Percentiles rank a stretch among this genome's conserved stretches.
Conservation (phyloP, 2,113 vertebrate species). For the Nymphicus hollandicus region DNA sequence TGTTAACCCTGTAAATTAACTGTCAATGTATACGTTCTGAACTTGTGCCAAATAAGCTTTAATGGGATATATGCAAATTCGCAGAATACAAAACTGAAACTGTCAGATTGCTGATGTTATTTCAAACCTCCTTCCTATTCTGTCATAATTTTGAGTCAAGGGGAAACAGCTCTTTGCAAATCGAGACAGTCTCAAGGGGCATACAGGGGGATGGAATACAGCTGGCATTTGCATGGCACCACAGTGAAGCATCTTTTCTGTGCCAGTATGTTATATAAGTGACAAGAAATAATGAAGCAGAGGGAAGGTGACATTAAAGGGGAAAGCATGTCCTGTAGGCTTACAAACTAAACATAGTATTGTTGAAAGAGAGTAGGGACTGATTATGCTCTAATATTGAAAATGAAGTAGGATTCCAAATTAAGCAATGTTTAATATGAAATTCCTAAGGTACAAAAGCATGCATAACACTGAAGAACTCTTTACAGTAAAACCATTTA, state of each 20-base stretch:
- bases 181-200: conserved; percentile 1
- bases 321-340: background rate
- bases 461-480: background rate
- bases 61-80: conserved; percentile 74
- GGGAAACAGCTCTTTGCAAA: conserved; percentile 33
- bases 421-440: conserved; percentile 35
- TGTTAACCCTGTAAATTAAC: conserved; percentile 66
- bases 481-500: conserved; percentile 37
- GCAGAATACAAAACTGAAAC: conserved; percentile 51
- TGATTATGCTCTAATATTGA: conserved; percentile 30
- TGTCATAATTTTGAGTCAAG: conserved; percentile 50
- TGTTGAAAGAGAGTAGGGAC: conserved; percentile 44
- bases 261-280: conserved; percentile 32
- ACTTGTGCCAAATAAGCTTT: conserved; percentile 55
- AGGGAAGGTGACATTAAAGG: conserved; percentile 59
- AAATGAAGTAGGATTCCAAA: background rate
- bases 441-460: conserved; percentile 23
- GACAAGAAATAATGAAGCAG: conserved; percentile 39
- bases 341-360: conserved; percentile 55
- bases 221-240: conserved; percentile 27
- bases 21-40: conserved; percentile 65
- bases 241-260: background rate
- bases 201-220: background rate
- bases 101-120: conserved; percentile 60
- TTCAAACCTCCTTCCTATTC: conserved; percentile 45